Base-by-base conservation (phyloP, 2,888 invertebrate species). In the Spatulosminthurus flaviceps region DNA sequence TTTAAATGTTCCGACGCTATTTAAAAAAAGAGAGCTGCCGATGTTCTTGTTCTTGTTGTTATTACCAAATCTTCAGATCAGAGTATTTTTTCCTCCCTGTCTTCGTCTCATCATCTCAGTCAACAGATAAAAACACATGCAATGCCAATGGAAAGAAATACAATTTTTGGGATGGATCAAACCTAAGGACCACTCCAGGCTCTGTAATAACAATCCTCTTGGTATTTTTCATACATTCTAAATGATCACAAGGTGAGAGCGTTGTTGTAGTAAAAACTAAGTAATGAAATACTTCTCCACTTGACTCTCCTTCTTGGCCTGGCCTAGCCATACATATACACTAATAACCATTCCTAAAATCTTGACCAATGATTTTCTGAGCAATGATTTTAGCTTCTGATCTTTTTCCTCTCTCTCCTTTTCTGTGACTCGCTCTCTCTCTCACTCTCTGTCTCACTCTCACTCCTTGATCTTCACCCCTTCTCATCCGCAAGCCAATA, bases 151-250 rank as follows among this genome's bases (percentile, higher is more conserved):
- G 66, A 78, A 78, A 78, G 69, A 71, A 2, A 61, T 67, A 21
- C 34, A 66, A 69, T 76, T 67, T 69, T 22, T 69, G 69, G 76
- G 69, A 67, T 69, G 76, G 43, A 76, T 67, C 21, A n/a, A 76
- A 64, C 29, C 51, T 34, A 60, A 51, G 61, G 29, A 74, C n/a
- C 29, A 74, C 74, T 74, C 13, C 66, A 51, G 76, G 76, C 67
- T 41, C 42, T 43, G 43, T 76, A 43, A 64, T 74, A 74, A 74
- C 61, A 64, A 43, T 60, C 60, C 70, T 60, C 77, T 67, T 69
- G 77, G 69, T 60, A 77, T 77, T 69, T 77, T 77, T 77, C 77
- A 77, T 77, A 69, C 69, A 77, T 69, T 77, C 66, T 70, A 21
- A 67, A 77, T 42, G 29, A 61, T 19, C 28, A n/a, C n/a, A 74